These are phyloP conservation scores for Trichogramma pretiosum DNA, from an alignment of 1,140 invertebrate species.

Conservation along the genomic window DNA sequence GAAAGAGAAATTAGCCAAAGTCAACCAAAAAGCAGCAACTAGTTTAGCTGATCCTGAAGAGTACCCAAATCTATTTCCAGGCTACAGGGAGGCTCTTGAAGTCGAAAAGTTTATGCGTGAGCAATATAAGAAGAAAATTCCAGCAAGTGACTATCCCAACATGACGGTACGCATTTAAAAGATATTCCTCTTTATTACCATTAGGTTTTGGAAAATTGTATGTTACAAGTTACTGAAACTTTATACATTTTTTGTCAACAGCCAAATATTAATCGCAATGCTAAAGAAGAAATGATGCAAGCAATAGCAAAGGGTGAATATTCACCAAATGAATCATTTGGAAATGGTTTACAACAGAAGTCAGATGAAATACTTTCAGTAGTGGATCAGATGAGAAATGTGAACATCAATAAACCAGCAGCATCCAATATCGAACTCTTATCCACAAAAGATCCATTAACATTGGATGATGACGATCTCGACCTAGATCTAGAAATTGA, in stretches of 20 bases:
- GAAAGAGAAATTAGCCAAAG: conserved; percentile 64
- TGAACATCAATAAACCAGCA: conserved; percentile 23
- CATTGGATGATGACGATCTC: conserved; percentile 31
- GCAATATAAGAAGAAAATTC: conserved; percentile 45
- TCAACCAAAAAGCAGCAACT: conserved; percentile 81
- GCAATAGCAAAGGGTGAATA: no score
- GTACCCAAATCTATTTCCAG: conserved; percentile 95
- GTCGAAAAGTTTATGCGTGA: conserved; percentile 61
- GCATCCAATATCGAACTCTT: conserved; percentile 2
- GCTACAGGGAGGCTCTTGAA: conserved; percentile 65
- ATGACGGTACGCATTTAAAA: conserved; percentile 31
- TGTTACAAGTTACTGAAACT: not conserved
- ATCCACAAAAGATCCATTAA: conserved; percentile 25
- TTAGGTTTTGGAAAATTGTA: not conserved
- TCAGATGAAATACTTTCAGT: no score
- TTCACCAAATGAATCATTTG: not conserved
- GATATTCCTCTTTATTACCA: not conserved
- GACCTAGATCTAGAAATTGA: conserved; percentile 57
- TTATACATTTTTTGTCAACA: conserved; percentile 36
- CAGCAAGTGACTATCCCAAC: conserved; percentile 47
- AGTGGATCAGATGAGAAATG: conserved; percentile 18
- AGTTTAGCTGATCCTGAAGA: conserved; percentile 90
- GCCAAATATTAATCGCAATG: conserved; percentile 63
- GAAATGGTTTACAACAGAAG: not conserved
- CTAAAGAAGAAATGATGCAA: conserved; percentile 62